phyloP scores from a whole-genome alignment of 2,888 invertebrate species.

The Drosophila lacicola region DNA sequence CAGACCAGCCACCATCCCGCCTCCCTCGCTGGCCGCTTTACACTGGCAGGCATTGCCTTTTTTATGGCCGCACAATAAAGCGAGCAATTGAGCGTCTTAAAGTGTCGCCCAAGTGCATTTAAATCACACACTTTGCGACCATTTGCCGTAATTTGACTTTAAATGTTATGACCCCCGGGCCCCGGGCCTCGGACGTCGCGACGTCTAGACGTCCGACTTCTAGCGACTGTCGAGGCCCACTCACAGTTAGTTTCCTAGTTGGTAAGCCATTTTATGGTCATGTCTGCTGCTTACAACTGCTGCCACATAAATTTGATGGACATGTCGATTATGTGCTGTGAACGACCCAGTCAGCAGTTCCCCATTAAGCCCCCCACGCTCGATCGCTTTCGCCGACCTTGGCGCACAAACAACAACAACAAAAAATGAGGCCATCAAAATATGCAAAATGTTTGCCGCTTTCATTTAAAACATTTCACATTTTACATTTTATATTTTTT shows the following conservation, averaged over 20 bases:
- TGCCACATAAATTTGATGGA: constrained; percentile 77
- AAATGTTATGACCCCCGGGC: constrained; percentile 74
- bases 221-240: constrained; percentile 3
- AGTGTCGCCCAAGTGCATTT: constrained; percentile 82
- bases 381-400: constrained; percentile 36
- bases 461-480: constrained; percentile 54
- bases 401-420: background rate
- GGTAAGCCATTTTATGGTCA: constrained; percentile 70
- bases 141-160: constrained; percentile 82
- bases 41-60: constrained; percentile 48
- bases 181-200: constrained; percentile 10
- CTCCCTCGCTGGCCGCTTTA: too few relatives aligned
- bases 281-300: constrained; percentile 70
- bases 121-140: constrained; percentile 83
- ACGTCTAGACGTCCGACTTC: background rate
- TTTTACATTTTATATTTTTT: constrained; percentile 17
- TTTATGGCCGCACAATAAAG: constrained; percentile 81
- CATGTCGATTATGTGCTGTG: constrained; percentile 76
- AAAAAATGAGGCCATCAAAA: constrained; percentile 56
- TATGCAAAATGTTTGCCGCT: constrained; percentile 35
- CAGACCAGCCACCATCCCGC: too few relatives aligned
- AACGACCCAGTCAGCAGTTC: constrained; percentile 41
- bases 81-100: constrained; percentile 82
- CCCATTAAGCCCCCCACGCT: too few relatives aligned
- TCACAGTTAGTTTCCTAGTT: constrained; percentile 70